Evolutionary conservation across 2,888 invertebrate species (phyloP), one percentile per base, ranked within the genome.

Genomic region (Lutraria lutraria): DNA sequence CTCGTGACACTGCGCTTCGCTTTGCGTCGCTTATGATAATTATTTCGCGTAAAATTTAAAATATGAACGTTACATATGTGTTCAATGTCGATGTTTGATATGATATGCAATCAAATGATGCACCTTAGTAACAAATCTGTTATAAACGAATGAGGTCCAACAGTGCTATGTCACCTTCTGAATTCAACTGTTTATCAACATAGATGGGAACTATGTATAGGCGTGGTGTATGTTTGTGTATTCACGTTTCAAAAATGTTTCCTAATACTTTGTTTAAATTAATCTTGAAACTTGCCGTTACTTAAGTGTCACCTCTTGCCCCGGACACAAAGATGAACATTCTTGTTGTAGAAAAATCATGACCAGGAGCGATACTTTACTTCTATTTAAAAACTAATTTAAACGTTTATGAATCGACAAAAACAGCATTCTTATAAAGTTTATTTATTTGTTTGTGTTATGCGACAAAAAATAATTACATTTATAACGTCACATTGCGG

Each of bases 271-370:
- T 68, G n/a, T 21, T 68, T 68, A 4, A 68, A 68, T 68, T 68
- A 68, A 25, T 68, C 63, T n/a, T 68, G 63, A 68, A 25, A 13
- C 25, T 25, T 68, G 25, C 25, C 63, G 25, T 68, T 25, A 68
- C n/a, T 68, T 12, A 68, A n/a, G 25, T 68, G 63, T 25, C 63
- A 68, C 63, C n/a, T 68, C 25, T 68, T 10, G 25, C 63, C 25
- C 63, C 13, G 25, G 2, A 25, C n/a, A 68, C 63, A 68, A 68
- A 68, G 63, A 68, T 68, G 63, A 68, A 68, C n/a, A 6, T 68
- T 68, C 25, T 68, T 68, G 63, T 68, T 12, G 63, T 25, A n/a
- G 63, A 68, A 68, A 68, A 68, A 68, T n/a, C 63, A 68, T 25
- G 63, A 25, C n/a, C 63, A 10, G 12, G 25, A 68, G 43, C 25